Evolutionary conservation across 2,888 invertebrate species (phyloP).

Genomic region (Xestia sexstrigata): DNA sequence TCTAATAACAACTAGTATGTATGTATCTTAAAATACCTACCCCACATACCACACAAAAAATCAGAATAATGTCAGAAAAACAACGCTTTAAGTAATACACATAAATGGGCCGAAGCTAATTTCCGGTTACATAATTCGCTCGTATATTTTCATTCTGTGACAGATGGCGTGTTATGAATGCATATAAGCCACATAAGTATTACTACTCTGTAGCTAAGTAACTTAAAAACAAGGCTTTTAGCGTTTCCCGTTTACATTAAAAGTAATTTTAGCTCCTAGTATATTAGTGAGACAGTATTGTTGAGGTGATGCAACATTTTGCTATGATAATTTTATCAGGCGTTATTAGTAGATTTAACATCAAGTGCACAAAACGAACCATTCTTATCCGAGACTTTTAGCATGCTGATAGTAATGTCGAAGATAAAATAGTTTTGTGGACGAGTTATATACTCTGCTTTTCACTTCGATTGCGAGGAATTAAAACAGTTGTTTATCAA

Average conservation of each 20-base stretch:
- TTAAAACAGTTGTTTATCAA: too few relatives aligned
- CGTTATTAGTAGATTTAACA: too few relatives aligned
- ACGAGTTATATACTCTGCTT: too few relatives aligned
- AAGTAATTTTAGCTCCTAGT: conserved; percentile 41
- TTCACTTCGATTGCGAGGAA: too few relatives aligned
- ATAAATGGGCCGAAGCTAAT: conserved; percentile 50
- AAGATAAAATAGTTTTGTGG: too few relatives aligned
- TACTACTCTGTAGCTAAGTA: conserved; percentile 38
- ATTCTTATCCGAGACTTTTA: too few relatives aligned
- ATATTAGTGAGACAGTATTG: conserved; percentile 15
- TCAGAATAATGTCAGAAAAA: conserved; percentile 42
- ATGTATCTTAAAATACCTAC: conserved; percentile 4
- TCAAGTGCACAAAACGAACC: too few relatives aligned
- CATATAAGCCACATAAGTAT: conserved; percentile 43
- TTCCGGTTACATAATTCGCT: conserved; percentile 59
- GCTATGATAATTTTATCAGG: conserved; percentile 4
- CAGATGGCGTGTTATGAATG: conserved; percentile 61
- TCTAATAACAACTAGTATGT: background rate
- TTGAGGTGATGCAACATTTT: conserved; percentile 38
- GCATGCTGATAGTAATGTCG: too few relatives aligned
- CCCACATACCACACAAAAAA: conserved; percentile 23
- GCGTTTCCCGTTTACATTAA: conserved; percentile 19
- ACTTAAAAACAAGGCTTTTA: conserved; percentile 34
- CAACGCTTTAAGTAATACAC: conserved; percentile 14
- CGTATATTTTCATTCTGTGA: conserved; percentile 61